Base-by-base conservation (phyloP, 2,797 vertebrate species). In the Lophotriccus pileatus region DNA sequence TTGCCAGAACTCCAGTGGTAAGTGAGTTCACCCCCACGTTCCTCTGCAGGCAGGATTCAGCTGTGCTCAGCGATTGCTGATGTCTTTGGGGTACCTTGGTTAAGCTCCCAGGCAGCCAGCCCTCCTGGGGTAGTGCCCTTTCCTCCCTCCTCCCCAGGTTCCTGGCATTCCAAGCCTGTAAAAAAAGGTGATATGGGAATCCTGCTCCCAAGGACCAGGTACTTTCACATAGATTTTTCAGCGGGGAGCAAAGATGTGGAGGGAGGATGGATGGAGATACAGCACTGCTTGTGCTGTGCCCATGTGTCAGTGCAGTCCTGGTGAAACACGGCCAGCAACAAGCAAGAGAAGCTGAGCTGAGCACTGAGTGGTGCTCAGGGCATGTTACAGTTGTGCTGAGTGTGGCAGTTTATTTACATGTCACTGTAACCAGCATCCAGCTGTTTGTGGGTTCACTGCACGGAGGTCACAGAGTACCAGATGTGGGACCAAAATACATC, bases 1-100 rank as follows among this genome's bases (percentile, higher is more conserved):
- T 95, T 99, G 99, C 11, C 99, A 99, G 93, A 99, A 99, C 97
- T 99, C 99, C 76, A 99, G 98, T 20, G 99, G 99, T 99, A 97
- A 99, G 99, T 98, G 83, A 76, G 88, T 30, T 62, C 69, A 9
- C 34, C 74, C 47, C 56, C n/a, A 41, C 1, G 0, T 41, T n/a
- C 39, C 49, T 74, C 60, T 91, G 30, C 60, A 67, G 36, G 64
- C 77, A 79, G 76, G 49, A 77, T 43, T 44, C 60, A 56, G 63
- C 77, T 82, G 56, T 49, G 69, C 50, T 86, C 2, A 3, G 55
- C 59, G 59, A 10, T 30, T 36, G 23, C 30, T 50, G 53, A 1
- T 47, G 2, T 64, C 2, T 63, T 30, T 36, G 55, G 55, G 41
- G 12, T 43, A 5, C 37, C 7, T 80, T 37, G 59, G 52, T 34